Base-by-base conservation (phyloP, 2,113 vertebrate genomes). In the Piliocolobus tephrosceles region DNA sequence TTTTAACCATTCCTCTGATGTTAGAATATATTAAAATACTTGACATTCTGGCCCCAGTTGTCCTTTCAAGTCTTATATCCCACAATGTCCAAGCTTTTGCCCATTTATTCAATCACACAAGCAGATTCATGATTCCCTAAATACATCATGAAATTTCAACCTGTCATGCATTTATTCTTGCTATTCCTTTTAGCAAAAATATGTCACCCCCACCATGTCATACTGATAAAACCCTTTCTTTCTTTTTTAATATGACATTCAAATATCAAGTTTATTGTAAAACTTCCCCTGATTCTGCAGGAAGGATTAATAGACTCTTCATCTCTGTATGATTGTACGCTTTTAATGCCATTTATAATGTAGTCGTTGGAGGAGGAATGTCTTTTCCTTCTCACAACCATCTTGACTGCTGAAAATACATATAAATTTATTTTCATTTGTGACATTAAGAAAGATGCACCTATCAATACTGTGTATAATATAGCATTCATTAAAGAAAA, bases 161-260 rank as follows among this genome's bases (percentile, higher is more conserved):
- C 22, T 70, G 17, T 8, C 66, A 68, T 55, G 50, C 22, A 50
- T 94, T 86, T 73, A 73, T 70, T 90, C 27, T 18, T 83, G n/a
- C 25, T 82, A n/a, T 70, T 72, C 81, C n/a, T 84, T 76, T 75
- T 40, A 76, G 57, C n/a, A 94, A 89, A 95, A 90, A 90, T 90
- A 87, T 38, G 66, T 35, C 35, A 82, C 30, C 22, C 66, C 38
- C 35, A 79, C 22, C 7, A 11, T 75, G 43, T 66, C 80, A 95
- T 79, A 22, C 55, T 66, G 35, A 57, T 30, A 81, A 81, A 89
- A 81, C 38, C 5, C 1, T 40, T 47, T 85, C 55, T 81, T 11
- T 14, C 25, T 79, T 45, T 96, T 94, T 52, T 10, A 89, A 70
- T 70, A 57, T 5, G 22, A 78, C 14, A 40, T 94, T 87, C 30